phyloP scores from a whole-genome alignment of 2,113 vertebrate species.

The Dermatemys mawii region DNA sequence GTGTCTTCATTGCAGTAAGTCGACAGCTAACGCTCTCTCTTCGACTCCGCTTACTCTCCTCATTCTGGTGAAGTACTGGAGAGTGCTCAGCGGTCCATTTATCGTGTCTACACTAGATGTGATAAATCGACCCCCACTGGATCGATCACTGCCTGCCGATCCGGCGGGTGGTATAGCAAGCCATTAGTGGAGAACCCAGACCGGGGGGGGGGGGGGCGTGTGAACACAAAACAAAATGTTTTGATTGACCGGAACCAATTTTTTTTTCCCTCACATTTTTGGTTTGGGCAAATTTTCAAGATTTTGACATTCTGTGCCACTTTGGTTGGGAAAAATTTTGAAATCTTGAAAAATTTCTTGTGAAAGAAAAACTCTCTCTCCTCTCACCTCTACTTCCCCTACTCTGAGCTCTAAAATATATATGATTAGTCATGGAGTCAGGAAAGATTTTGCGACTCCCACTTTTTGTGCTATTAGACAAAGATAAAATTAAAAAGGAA shows the following conservation, averaged over 20 bases:
- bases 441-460: background rate
- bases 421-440: background rate
- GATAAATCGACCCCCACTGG: too few species aligned
- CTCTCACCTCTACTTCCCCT: background rate
- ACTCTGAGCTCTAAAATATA: background rate
- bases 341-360: background rate
- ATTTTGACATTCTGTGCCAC: background rate
- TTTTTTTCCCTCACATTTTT: background rate
- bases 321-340: background rate
- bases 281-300: background rate
- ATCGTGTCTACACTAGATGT: too few species aligned
- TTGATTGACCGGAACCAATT: background rate
- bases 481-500: background rate
- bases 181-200: too few species aligned
- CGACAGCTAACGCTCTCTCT: too few species aligned
- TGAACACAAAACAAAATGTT: background rate
- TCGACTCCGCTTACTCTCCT: too few species aligned
- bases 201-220: too few species aligned
- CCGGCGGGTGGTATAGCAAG: accelerated
- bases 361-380: background rate
- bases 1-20: too few species aligned
- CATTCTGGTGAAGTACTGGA: too few species aligned
- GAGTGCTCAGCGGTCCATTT: too few species aligned
- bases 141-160: too few species aligned
- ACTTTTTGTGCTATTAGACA: background rate